Base-by-base conservation (phyloP, 2,797 vertebrate species). In the Pelochelys cantorii region DNA sequence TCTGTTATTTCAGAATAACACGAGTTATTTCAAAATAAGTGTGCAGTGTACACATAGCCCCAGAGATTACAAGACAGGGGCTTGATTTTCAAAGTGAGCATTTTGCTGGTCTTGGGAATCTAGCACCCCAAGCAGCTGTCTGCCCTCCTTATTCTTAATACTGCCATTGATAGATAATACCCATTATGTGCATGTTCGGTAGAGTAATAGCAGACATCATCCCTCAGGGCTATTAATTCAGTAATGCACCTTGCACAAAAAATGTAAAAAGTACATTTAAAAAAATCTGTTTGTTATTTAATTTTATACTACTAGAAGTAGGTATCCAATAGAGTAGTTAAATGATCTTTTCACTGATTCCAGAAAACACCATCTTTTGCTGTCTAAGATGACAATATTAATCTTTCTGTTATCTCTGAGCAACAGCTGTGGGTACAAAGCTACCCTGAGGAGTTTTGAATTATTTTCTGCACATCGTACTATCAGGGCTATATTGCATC, bases 371-470 rank as follows among this genome's bases (percentile, higher is more conserved):
- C 42, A 79, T 53, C 53, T 94, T 53, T 59, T 55, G 20, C 54
- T 60, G 92, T 53, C 48, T 62, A 92, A 90, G 75, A 95, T 59
- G 60, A 85, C 86, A 94, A 71, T 86, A 92, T 20, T 65, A 78
- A 5, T 90, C 89, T 60, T 89, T 88, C 68, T 93, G 29, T 93
- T 90, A 77, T 31, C 22, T 93, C 93, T 89, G 31, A 95, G 84
- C 94, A 93, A 5, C 22, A 90, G 42, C 68, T 52, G 37, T 48
- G 71, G 10, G 27, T 90, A 90, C 53, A 86, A 75, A 95, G 77
- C 23, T 93, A 55, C 75, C 86, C 75, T 0, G 0, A 90, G 74
- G 89, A 94, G 78, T 71, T 94, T 82, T 88, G 86, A 89, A 86
- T 81, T 90, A 90, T 91, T 88, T 93, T 91, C 82, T 91, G 54